Base-by-base conservation (phyloP, 2,888 invertebrate genomes). In the Andricus curvator region DNA sequence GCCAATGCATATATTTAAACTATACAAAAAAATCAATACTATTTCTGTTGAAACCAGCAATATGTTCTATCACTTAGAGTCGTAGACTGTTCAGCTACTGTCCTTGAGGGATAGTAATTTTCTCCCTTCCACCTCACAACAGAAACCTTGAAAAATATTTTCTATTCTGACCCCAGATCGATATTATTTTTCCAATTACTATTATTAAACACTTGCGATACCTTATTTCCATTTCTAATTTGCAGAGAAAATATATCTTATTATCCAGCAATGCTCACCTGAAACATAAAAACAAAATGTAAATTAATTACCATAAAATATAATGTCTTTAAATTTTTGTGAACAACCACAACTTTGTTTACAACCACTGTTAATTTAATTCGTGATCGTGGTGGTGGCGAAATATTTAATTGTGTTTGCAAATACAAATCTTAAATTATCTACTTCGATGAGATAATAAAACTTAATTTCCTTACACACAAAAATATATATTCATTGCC, bases 191-290 rank as follows among this genome's bases (percentile, higher is more conserved):
- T n/a, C n/a, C 56, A 56, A 51, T 37, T 41, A 25, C 25, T 25
- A 48, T 15, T 48, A 17, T 17, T 48, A 17, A 17, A 17, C 13
- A 48, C 4, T 15, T 48, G 4, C 48, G 15, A 17, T 48, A 48
- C 48, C 48, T 48, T 15, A 48, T 48, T 48, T 48, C 48, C 48
- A 48, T 4, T 48, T 4, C 48, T 17, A 17, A 48, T 48, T 48
- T 56, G n/a, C n/a, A 56, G n/a, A 56, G 6, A 56, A 56, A 56
- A n/a, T 56, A 56, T n/a, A n/a, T 56, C 56, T n/a, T n/a, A 56
- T 56, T n/a, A 41, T 33, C n/a, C 22, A 62, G 8, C 11, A 41
- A 25, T 41, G 74, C 84, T 84, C 83, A 85, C 85, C 85, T 85
- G 82, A 2, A 85, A 85, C 82, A 85, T 56, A 84, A 66, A 70